Conservation (phyloP, 1,140 invertebrate species). For the Cylas formicarius region DNA sequence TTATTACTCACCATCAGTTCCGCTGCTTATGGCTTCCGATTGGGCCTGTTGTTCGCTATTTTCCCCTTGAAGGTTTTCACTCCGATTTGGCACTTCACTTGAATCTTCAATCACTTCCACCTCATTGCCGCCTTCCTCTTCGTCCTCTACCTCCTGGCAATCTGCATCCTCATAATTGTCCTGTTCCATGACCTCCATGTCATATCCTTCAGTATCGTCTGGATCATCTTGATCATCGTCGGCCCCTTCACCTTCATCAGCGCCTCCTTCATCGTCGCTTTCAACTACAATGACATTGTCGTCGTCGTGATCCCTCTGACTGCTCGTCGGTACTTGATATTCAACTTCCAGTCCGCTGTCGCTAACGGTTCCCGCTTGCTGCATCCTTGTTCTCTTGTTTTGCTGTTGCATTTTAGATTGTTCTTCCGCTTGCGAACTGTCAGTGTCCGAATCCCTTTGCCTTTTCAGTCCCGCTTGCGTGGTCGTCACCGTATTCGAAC, state of each 20-base stretch:
- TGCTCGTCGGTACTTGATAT: slow-evolving; percentile 73
- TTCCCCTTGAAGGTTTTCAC: slow-evolving; percentile 34
- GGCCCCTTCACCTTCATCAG: slow-evolving; percentile 47
- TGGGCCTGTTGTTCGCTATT: slow-evolving; percentile 39
- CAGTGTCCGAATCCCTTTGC: slow-evolving; percentile 49
- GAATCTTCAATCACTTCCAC: slow-evolving; percentile 61
- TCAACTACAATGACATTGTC: slow-evolving; percentile 69
- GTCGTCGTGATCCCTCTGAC: slow-evolving; percentile 67
- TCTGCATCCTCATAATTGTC: slow-evolving; percentile 41
- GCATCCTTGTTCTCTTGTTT: slow-evolving; percentile 41
- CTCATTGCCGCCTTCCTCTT: slow-evolving; percentile 55
- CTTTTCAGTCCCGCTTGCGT: slow-evolving; percentile 54
- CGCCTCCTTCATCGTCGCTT: slow-evolving; percentile 49
- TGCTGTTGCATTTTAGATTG: slow-evolving; percentile 40
- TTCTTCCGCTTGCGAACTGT: slow-evolving; percentile 47
- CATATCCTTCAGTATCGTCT: slow-evolving; percentile 42
- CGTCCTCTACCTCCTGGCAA: slow-evolving; percentile 43
- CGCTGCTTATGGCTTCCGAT: slow-evolving; percentile 53
- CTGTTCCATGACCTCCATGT: slow-evolving; percentile 39
- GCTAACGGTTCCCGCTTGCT: slow-evolving; percentile 40
- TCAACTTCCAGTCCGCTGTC: slow-evolving; percentile 58
- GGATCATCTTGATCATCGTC: slow-evolving; percentile 38
- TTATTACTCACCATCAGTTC: slow-evolving; percentile 39
- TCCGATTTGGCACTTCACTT: slow-evolving; percentile 53
- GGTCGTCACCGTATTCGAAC: slow-evolving; percentile 49